Percentiles rank a stretch among this genome's conserved stretches.
Conservation (phyloP, 2,888 invertebrate species). For the Athetis lepigone region DNA sequence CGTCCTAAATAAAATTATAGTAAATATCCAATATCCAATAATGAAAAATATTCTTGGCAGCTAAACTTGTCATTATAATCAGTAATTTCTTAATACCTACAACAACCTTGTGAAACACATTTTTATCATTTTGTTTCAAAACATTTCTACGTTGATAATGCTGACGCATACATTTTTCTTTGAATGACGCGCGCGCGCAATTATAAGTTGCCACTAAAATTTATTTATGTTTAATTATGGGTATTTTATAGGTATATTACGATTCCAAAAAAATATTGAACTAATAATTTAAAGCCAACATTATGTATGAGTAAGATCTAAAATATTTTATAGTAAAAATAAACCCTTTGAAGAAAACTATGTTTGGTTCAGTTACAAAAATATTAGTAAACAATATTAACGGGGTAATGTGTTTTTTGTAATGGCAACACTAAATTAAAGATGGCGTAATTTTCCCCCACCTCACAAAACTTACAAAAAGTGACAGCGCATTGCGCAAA, state of each 20-base stretch:
- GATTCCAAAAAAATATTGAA: neutral
- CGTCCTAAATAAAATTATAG: too few species aligned
- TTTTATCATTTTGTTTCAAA: constrained; percentile 32
- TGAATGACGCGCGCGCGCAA: constrained; percentile 27
- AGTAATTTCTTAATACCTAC: too few species aligned
- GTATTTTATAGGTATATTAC: constrained; percentile 1
- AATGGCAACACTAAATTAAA: constrained; percentile 73
- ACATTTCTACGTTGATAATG: constrained; percentile 32
- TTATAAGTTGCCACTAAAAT: constrained; percentile 29
- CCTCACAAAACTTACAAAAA: constrained; percentile 69
- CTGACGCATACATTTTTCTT: constrained; percentile 22
- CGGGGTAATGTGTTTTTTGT: constrained; percentile 1
- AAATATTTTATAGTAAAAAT: too few species aligned
- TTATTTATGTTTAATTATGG: neutral
- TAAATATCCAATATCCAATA: too few species aligned
- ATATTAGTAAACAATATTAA: neutral
- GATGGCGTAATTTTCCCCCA: constrained; percentile 76
- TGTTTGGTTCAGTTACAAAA: too few species aligned
- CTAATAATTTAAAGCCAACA: neutral
- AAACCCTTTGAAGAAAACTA: too few species aligned
- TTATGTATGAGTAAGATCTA: fast-evolving
- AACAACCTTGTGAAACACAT: constrained; percentile 31
- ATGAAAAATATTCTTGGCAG: too few species aligned
- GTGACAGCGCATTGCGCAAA: constrained; percentile 87
- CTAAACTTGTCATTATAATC: too few species aligned